Percentiles rank a stretch among this genome's conserved stretches.
These are phyloP conservation scores for Trinorchestia longiramus DNA, from an alignment of 1,140 invertebrate genomes.

Conservation along the genomic window DNA sequence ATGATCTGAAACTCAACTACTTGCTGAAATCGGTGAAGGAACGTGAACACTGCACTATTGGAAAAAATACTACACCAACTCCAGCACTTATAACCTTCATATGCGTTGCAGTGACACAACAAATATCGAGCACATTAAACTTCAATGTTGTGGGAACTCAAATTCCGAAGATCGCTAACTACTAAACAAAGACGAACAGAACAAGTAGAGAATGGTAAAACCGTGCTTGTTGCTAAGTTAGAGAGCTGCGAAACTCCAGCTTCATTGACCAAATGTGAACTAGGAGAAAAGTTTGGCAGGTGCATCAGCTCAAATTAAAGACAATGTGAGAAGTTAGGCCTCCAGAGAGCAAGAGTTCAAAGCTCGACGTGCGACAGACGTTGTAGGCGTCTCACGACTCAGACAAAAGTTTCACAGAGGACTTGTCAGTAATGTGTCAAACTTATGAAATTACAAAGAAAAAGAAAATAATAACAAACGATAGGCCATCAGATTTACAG, in stretches of 20 bases:
- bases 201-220: background rate
- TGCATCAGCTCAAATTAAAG: background rate
- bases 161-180: background rate
- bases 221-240: background rate
- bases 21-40: background rate
- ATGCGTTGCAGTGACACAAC: background rate
- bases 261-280: background rate
- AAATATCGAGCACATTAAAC: background rate
- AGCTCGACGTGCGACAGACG: background rate
- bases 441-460: background rate
- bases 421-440: background rate
- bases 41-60: background rate
- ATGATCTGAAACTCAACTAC: background rate
- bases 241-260: background rate
- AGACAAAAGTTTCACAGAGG: background rate
- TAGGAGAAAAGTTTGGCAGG: background rate
- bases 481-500: background rate
- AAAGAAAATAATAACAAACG: background rate
- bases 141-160: no score
- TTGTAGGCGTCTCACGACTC: background rate
- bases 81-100: background rate
- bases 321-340: background rate
- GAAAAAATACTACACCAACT: background rate
- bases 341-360: background rate
- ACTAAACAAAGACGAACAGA: background rate